Evolutionary conservation across 2,797 vertebrate species (phyloP).

Genomic region (Lateolabrax maculatus): DNA sequence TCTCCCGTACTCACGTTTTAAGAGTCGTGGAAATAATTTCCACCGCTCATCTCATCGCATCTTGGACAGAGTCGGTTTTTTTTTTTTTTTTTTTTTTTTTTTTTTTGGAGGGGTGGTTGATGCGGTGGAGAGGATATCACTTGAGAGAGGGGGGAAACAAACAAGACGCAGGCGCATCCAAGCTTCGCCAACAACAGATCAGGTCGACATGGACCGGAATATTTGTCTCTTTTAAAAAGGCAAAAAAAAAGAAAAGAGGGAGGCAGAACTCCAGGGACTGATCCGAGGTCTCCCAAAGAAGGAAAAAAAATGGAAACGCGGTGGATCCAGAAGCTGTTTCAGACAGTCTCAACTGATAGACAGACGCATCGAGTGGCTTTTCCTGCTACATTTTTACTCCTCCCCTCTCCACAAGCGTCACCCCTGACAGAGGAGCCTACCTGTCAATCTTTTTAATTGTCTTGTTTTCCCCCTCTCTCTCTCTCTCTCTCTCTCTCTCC

Average conservation of each 20-base stretch:
- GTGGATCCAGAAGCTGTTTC: slow-evolving; percentile 94
- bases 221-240: slow-evolving; percentile 70
- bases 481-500: slow-evolving; percentile 32
- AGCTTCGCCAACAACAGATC: slow-evolving; percentile 85
- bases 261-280: slow-evolving; percentile 91
- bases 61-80: slow-evolving; percentile 62
- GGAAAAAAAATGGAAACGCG: slow-evolving; percentile 91
- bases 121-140: slow-evolving; percentile 77
- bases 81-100: slow-evolving; percentile 33
- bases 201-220: slow-evolving; percentile 87
- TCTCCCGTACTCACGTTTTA: slow-evolving; percentile 78
- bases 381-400: slow-evolving; percentile 95
- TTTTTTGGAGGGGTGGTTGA: slow-evolving; percentile 74
- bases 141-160: slow-evolving; percentile 77
- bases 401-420: slow-evolving; percentile 96
- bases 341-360: slow-evolving; percentile 99
- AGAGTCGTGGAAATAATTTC: slow-evolving; percentile 73
- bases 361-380: slow-evolving; percentile 99
- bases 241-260: slow-evolving; percentile 15
- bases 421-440: slow-evolving; percentile 98
- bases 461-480: slow-evolving; percentile 87
- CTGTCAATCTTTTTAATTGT: slow-evolving; percentile 99
- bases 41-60: slow-evolving; percentile 77
- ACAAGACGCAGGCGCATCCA: slow-evolving; percentile 85
- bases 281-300: slow-evolving; percentile 87